Base-by-base conservation (phyloP, 2,113 vertebrate species). In the Pseudolaguvia tuberculata region DNA sequence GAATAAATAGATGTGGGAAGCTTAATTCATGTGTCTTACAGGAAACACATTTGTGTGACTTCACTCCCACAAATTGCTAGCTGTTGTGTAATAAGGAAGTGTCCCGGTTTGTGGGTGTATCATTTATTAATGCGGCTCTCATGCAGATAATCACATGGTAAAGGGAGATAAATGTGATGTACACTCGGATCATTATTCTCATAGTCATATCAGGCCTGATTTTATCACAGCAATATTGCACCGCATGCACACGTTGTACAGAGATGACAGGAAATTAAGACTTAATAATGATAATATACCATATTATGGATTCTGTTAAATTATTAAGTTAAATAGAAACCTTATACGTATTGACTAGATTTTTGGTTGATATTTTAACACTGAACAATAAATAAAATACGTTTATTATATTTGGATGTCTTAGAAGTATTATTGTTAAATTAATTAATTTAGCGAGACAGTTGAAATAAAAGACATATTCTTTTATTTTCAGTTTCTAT, bases 281-380 rank as follows among this genome's bases (percentile, higher is more conserved):
- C 25, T n/a, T 68, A 68, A 68, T 68, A 68, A 29, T 13, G 27
- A 52, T 68, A 52, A 68, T 29, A 68, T 68, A 27, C 21, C 45
- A 25, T 66, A 14, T 12, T 12, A 18, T 48, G 8, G 58, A 62
- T 62, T 65, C 62, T 21, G 45, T 45, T n/a, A n/a, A n/a, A n/a
- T n/a, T n/a, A 39, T 45, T 23, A 51, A 68, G 31, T 31, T 11
- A 4, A 15, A 68, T 51, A 68, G 31, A 6, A 65, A 15, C 17
- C 10, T n/a, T n/a, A n/a, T n/a, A n/a, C n/a, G n/a, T n/a, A n/a
- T n/a, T n/a, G n/a, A n/a, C n/a, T n/a, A n/a, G n/a, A n/a, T n/a
- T n/a, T n/a, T 68, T 23, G 14, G 62, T 7, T 65, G 13, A 65
- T 65, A 47, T 47, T 62, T 23, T 3, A n/a, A 15, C 14, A 65